Percentiles rank a stretch among this genome's conserved stretches.
phyloP scores from a whole-genome alignment of 2,888 invertebrate genomes.

The Apotomis turbidana region DNA sequence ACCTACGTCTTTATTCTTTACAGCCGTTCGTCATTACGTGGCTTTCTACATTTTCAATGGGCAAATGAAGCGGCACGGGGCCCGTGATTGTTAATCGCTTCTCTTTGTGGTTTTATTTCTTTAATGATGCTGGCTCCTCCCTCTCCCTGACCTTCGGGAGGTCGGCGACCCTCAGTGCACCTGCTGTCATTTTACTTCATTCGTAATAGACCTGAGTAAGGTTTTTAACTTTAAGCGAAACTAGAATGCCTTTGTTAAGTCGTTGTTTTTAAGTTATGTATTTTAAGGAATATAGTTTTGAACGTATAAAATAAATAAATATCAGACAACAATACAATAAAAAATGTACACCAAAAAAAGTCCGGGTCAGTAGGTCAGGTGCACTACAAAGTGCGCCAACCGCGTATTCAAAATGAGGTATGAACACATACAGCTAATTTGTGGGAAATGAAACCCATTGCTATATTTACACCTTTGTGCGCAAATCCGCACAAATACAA shows the following conservation, averaged over 20 bases:
- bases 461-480: too few relatives aligned
- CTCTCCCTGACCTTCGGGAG: constrained; percentile 35
- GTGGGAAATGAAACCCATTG: too few relatives aligned
- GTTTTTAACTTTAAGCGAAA: neutral
- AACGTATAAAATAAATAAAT: too few relatives aligned
- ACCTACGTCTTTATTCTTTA: neutral
- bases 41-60: constrained; percentile 26
- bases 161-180: constrained; percentile 24
- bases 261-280: too few relatives aligned
- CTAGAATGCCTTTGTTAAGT: neutral
- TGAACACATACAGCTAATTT: too few relatives aligned
- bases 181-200: constrained; percentile 26
- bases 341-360: too few relatives aligned
- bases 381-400: too few relatives aligned
- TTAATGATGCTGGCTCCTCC: constrained; percentile 36
- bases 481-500: too few relatives aligned
- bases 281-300: too few relatives aligned
- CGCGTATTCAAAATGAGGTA: too few relatives aligned
- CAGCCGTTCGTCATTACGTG: constrained; percentile 4
- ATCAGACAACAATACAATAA: too few relatives aligned
- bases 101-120: constrained; percentile 38
- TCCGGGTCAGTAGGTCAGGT: too few relatives aligned
- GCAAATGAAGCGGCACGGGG: constrained; percentile 29
- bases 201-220: neutral
- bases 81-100: constrained; percentile 36